These are phyloP conservation scores for Brachyistius frenatus DNA, from an alignment of 2,113 vertebrate genomes.

Conservation along the genomic window DNA sequence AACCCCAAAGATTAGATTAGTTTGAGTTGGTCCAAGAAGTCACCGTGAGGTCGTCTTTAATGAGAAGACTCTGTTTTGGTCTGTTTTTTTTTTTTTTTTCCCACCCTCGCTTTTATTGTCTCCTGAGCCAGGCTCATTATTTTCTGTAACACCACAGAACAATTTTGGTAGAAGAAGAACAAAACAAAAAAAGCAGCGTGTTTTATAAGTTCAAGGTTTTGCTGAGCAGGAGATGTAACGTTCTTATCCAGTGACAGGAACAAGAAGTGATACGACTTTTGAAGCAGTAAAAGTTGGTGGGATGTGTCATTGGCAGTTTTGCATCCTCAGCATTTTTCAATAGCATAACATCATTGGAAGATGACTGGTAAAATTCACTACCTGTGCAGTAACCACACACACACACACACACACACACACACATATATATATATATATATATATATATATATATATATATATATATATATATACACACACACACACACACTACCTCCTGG, in stretches of 20 bases:
- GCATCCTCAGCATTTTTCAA: slow-evolving; percentile 72
- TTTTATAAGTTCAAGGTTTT: slow-evolving; percentile 49
- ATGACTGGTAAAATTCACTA: slow-evolving; percentile 57
- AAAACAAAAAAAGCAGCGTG: not conserved
- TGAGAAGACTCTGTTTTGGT: slow-evolving; percentile 34
- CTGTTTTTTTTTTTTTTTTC: slow-evolving; percentile 5
- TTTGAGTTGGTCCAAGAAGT: slow-evolving; percentile 40
- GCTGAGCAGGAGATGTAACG: slow-evolving; percentile 50
- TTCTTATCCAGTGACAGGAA: slow-evolving; percentile 52
- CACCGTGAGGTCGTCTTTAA: slow-evolving; percentile 48
- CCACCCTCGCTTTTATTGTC: slow-evolving; percentile 21
- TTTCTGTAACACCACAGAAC: slow-evolving; percentile 15
- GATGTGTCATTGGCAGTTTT: slow-evolving; percentile 68
- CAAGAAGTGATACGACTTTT: slow-evolving; percentile 60
- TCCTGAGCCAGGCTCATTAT: slow-evolving; percentile 41
- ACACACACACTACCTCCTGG: slow-evolving; percentile 28
- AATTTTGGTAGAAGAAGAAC: not conserved
- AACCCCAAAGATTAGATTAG: slow-evolving; percentile 59
- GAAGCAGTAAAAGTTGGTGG: slow-evolving; percentile 64
- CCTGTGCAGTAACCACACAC: slow-evolving; percentile 36
- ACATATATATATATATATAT: no score
- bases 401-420: slow-evolving; percentile 10
- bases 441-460: no score
- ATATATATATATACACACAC: not conserved
- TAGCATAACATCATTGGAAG: slow-evolving; percentile 51